phyloP scores from a whole-genome alignment of 2,888 invertebrate genomes.

The Tanytarsus gracilentus region DNA sequence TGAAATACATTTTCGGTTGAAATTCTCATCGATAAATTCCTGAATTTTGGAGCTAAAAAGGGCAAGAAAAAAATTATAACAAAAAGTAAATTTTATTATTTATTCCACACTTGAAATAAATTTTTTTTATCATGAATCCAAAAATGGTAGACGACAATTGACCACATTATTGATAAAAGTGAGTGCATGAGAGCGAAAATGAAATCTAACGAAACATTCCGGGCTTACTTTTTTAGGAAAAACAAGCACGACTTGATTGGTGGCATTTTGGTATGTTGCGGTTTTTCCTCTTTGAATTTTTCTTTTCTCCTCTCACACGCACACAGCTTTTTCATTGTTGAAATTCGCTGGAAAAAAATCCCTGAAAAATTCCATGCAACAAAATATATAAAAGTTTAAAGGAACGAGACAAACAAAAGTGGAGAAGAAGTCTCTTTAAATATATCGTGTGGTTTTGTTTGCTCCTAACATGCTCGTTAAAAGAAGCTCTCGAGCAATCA shows the following conservation, averaged over 20 bases:
- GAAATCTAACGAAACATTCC: background rate
- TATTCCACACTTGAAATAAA: background rate
- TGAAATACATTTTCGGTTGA: background rate
- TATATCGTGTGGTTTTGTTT: background rate
- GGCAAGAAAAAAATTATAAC: no score
- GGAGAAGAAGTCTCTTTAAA: background rate
- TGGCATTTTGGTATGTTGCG: background rate
- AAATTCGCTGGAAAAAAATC: background rate
- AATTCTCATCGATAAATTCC: background rate
- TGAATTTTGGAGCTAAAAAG: no score
- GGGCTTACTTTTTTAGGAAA: background rate
- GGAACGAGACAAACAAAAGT: no score
- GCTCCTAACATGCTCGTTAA: no score
- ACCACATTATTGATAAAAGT: slow-evolving; percentile 13
- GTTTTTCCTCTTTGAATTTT: background rate
- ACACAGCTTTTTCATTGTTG: background rate
- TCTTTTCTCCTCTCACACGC: background rate
- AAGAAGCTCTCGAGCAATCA: background rate
- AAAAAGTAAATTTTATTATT: background rate
- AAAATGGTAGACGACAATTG: slow-evolving; percentile 8
- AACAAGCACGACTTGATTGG: slow-evolving; percentile 12
- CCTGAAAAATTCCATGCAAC: background rate
- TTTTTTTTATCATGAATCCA: slow-evolving; percentile 10
- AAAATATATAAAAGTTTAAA: no score
- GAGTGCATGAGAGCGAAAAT: background rate